phyloP scores from a whole-genome alignment of 2,888 invertebrate genomes.

The Plebejus anna region DNA sequence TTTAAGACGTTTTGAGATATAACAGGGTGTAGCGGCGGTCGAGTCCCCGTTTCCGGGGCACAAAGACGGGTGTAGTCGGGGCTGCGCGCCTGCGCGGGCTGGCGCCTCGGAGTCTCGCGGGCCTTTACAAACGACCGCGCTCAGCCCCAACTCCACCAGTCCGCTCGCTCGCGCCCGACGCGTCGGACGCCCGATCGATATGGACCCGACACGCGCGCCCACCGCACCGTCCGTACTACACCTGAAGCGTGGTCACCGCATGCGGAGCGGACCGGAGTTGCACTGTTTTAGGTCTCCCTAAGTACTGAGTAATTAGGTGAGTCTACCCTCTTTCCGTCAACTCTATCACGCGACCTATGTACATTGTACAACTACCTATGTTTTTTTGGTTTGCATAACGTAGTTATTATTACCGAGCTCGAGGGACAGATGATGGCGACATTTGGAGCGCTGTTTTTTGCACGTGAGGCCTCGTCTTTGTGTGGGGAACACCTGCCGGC shows the following conservation, averaged over 20 bases:
- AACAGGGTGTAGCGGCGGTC: conserved; percentile 66
- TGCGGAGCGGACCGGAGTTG: conserved; percentile 46
- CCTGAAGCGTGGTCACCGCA: conserved; percentile 29
- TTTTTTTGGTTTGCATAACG: conserved; percentile 44
- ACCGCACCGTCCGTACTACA: conserved; percentile 50
- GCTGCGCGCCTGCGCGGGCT: conserved; percentile 68
- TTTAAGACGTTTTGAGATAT: conserved; percentile 29
- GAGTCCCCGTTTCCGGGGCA: conserved; percentile 73
- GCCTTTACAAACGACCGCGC: conserved; percentile 65
- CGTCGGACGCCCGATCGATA: conserved; percentile 49
- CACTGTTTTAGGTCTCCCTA: conserved; percentile 61
- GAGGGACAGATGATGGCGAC: conserved; percentile 69
- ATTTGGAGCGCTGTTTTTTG: conserved; percentile 60
- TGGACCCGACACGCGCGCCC: conserved; percentile 48
- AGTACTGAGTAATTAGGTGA: conserved; percentile 53
- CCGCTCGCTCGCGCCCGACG: conserved; percentile 53
- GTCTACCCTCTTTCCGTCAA: conserved; percentile 43
- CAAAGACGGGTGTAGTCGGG: conserved; percentile 72
- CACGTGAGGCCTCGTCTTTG: conserved; percentile 56
- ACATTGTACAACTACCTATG: conserved; percentile 9
- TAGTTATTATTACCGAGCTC: conserved; percentile 1
- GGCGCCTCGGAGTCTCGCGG: conserved; percentile 75
- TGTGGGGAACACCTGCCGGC: conserved; percentile 64
- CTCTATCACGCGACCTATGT: conserved; percentile 27
- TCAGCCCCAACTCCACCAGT: conserved; percentile 61